phyloP scores from a whole-genome alignment of 2,113 vertebrate genomes.

The Passerina amoena region DNA sequence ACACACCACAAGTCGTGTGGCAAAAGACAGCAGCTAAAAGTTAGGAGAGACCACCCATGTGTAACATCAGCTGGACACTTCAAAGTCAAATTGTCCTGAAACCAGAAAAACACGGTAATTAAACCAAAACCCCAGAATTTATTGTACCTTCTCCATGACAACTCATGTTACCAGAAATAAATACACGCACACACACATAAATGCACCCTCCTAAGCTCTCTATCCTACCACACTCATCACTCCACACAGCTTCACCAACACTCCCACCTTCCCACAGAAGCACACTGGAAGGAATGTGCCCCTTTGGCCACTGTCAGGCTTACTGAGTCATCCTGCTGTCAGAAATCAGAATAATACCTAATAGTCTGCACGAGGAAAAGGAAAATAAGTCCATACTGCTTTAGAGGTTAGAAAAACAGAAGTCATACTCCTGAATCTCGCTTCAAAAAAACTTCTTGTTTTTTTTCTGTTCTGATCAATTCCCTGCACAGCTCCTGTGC shows the following conservation, averaged over 20 bases:
- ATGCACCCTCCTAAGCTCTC: neutral
- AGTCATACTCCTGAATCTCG: neutral
- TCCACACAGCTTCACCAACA: neutral
- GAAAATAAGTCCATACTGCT: neutral
- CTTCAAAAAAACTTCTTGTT: no score
- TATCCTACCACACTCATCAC: neutral
- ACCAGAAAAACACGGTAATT: neutral
- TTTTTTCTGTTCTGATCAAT: neutral
- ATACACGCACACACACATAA: neutral
- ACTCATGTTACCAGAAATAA: neutral
- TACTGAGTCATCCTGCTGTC: no score
- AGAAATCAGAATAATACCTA: neutral
- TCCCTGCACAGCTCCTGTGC: neutral
- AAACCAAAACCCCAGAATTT: neutral
- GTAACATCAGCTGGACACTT: neutral
- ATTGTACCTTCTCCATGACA: neutral
- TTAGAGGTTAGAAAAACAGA: neutral
- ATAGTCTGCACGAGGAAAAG: neutral
- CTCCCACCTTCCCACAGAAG: neutral
- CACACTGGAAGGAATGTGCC: neutral
- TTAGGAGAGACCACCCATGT: neutral
- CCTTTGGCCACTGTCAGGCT: rapidly evolving
- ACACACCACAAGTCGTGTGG: neutral
- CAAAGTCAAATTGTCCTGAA: neutral
- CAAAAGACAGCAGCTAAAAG: neutral